Conservation (phyloP, 2,888 invertebrate species). For the Drosophila testacea region DNA sequence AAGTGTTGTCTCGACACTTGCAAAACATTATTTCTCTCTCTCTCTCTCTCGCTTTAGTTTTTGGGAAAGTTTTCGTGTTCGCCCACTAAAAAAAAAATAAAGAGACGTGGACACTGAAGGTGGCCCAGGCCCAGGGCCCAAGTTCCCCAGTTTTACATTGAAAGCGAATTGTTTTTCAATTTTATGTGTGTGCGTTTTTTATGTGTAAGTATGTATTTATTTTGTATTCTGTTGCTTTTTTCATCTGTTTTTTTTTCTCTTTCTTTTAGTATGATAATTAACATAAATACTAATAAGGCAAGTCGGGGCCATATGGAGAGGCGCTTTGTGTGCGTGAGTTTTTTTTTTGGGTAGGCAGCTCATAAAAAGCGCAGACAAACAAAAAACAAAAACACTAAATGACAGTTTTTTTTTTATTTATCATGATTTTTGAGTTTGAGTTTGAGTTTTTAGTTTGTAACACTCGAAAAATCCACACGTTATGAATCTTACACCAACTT, state of each 20-base stretch:
- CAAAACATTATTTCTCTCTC: conserved; percentile 15
- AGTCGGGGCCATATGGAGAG: conserved; percentile 57
- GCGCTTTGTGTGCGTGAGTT: conserved; percentile 46
- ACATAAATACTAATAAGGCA: conserved; percentile 73
- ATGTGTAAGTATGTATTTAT: conserved; percentile 1
- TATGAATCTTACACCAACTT: conserved; percentile 50
- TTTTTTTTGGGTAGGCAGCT: conserved; percentile 48
- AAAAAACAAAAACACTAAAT: conserved; percentile 15
- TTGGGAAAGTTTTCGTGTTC: conserved; percentile 50
- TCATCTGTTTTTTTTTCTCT: conserved; percentile 26
- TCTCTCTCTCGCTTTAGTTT: conserved; percentile 10
- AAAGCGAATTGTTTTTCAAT: conserved; percentile 43
- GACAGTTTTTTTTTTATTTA: conserved; percentile 24
- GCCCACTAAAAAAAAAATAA: conserved; percentile 35
- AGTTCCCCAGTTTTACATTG: not conserved
- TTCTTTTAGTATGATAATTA: conserved; percentile 69
- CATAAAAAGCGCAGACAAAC: conserved; percentile 35
- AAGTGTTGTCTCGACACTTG: conserved; percentile 39
- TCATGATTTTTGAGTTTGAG: conserved; percentile 1
- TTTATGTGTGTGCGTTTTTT: conserved; percentile 16
- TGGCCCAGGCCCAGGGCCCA: conserved; percentile 14
- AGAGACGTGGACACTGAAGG: conserved; percentile 23
- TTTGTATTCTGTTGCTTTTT: conserved; percentile 10
- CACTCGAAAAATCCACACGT: conserved; percentile 59
- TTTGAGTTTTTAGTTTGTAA: conserved; percentile 38